These are phyloP conservation scores for Sycophila texana DNA, from an alignment of 2,888 invertebrate genomes.

Conservation along the genomic window DNA sequence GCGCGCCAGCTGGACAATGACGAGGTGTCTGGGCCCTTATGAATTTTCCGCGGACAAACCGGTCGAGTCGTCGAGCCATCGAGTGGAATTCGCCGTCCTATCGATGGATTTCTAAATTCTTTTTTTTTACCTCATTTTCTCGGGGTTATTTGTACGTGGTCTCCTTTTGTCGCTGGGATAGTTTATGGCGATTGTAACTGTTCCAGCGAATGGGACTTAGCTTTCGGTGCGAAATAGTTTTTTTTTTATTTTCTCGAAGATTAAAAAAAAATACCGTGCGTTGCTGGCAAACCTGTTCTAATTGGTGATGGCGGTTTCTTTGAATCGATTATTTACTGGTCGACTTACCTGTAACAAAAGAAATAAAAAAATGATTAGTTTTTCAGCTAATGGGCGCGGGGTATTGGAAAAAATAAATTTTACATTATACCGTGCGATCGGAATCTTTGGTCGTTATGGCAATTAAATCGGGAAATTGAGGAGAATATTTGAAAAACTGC, in stretches of 20 bases:
- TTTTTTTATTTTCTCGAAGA: neutral
- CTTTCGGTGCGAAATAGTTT: neutral
- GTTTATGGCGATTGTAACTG: neutral
- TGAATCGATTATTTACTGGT: neutral
- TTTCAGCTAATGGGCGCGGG: too few species aligned
- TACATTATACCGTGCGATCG: too few species aligned
- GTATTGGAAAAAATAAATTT: too few species aligned
- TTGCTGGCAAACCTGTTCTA: neutral
- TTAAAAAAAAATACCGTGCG: too few species aligned
- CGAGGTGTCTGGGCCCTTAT: conserved; percentile 11
- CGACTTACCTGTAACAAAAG: conserved; percentile 19
- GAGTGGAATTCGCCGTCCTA: too few species aligned
- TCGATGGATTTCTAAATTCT: too few species aligned
- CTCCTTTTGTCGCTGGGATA: neutral
- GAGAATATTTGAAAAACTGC: too few species aligned
- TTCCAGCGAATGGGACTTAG: neutral
- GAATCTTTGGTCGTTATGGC: too few species aligned
- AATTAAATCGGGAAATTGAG: too few species aligned
- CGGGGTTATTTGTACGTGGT: neutral
- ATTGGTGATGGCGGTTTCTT: neutral
- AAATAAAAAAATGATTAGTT: neutral
- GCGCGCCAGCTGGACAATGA: conserved; percentile 22
- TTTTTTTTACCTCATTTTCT: neutral
- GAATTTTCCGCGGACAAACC: conserved; percentile 28
- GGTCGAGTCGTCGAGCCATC: neutral